These are phyloP conservation scores for Eurystomus gularis DNA, from an alignment of 2,113 vertebrate species.

Conservation along the genomic window DNA sequence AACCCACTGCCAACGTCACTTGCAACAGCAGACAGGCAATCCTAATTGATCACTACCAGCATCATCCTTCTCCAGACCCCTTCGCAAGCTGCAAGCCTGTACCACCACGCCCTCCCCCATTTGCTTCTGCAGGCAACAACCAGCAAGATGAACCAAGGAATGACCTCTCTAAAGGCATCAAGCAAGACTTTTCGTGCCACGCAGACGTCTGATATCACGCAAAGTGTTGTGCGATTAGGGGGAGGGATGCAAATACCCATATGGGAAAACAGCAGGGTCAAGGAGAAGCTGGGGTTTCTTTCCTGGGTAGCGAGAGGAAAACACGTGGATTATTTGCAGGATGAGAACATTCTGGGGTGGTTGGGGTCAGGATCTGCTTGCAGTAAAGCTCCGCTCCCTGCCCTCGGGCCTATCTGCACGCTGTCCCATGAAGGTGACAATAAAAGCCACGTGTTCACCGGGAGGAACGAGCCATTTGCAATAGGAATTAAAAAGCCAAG, in stretches of 20 bases:
- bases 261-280: not conserved
- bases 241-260: not conserved
- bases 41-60: too few species aligned
- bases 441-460: not conserved
- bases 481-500: not conserved
- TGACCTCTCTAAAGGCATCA: not conserved
- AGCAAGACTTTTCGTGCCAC: not conserved
- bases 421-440: too few species aligned
- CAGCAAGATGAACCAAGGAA: not conserved
- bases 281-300: not conserved
- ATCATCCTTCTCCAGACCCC: not conserved
- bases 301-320: not conserved
- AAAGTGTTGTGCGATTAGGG: not conserved
- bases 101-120: too few species aligned
- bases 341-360: not conserved
- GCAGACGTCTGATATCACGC: too few species aligned
- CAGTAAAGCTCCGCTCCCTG: not conserved
- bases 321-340: not conserved
- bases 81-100: not conserved
- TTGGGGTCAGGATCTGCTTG: not conserved
- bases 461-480: not conserved
- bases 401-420: accelerated
- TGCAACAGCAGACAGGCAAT: not conserved
- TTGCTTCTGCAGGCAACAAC: not conserved
- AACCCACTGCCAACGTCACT: not conserved